Percentiles rank a stretch among this genome's conserved stretches.
phyloP scores from a whole-genome alignment of 2,888 invertebrate genomes.

The Esperia sulphurella region DNA sequence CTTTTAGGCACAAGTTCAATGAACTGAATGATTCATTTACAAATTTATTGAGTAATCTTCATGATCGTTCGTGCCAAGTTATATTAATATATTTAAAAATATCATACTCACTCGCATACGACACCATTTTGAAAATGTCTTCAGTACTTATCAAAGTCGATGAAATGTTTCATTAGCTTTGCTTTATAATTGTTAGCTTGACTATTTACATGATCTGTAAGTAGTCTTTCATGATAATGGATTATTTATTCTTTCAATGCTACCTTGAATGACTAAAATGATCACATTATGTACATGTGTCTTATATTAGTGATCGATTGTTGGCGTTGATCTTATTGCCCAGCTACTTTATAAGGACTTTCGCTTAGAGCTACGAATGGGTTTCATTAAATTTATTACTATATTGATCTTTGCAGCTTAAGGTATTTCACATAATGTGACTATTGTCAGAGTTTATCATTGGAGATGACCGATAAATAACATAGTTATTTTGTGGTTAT shows the following conservation, averaged over 20 bases:
- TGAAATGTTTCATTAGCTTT: too few species aligned
- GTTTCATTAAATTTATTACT: conserved; percentile 5
- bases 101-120: conserved; percentile 15
- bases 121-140: neutral
- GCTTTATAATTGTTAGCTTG: too few species aligned
- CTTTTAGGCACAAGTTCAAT: conserved; percentile 48
- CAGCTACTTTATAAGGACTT: conserved; percentile 30
- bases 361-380: conserved; percentile 13
- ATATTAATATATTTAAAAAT: conserved; percentile 21
- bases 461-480: too few species aligned
- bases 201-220: too few species aligned
- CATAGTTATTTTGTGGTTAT: too few species aligned
- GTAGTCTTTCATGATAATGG: too few species aligned
- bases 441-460: too few species aligned
- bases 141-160: too few species aligned
- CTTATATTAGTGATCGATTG: conserved; percentile 40
- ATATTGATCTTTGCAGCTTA: too few species aligned
- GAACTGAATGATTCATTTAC: conserved; percentile 53
- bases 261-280: conserved; percentile 22
- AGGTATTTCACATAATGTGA: too few species aligned
- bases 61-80: conserved; percentile 31
- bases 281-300: conserved; percentile 28
- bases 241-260: conserved; percentile 15
- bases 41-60: conserved; percentile 27
- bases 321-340: conserved; percentile 45